Percentiles rank a stretch among this genome's conserved stretches.
phyloP scores from a whole-genome alignment of 1,140 invertebrate genomes.

The Pogonognathellus flavescens region DNA sequence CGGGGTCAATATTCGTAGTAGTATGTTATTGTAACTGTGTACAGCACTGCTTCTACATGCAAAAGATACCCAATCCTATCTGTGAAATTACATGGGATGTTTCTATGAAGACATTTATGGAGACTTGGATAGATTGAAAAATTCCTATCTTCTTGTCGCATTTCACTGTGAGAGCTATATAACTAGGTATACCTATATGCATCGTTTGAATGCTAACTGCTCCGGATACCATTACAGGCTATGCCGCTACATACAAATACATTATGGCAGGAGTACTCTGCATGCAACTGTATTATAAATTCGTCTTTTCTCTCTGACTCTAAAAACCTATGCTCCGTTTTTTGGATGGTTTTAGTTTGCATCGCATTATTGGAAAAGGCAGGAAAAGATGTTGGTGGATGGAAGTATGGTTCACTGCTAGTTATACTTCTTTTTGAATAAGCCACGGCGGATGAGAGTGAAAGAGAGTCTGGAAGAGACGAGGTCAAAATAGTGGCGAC shows the following conservation, averaged over 20 bases:
- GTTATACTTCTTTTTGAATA: too few relatives aligned
- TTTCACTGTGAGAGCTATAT: not conserved
- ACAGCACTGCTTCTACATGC: not conserved
- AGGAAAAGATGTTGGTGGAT: not conserved
- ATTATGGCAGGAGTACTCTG: not conserved
- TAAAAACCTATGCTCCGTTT: not conserved
- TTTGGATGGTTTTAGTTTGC: not conserved
- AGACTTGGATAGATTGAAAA: conserved; percentile 36
- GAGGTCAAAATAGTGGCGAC: conserved; percentile 37
- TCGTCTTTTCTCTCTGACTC: not conserved
- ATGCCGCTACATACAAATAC: too few relatives aligned
- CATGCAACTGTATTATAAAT: not conserved
- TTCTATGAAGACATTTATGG: conserved; percentile 39
- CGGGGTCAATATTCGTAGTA: not conserved
- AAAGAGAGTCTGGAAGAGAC: not conserved
- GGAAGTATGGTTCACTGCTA: too few relatives aligned
- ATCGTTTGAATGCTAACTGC: not conserved
- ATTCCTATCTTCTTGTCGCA: conserved; percentile 11
- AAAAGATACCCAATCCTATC: not conserved
- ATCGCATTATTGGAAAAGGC: conserved; percentile 30
- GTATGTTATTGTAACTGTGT: not conserved
- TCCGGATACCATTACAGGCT: not conserved
- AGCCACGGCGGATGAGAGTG: not conserved
- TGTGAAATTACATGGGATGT: conserved; percentile 11
- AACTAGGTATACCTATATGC: too few relatives aligned